Conservation (phyloP, 2,113 vertebrate species). For the Otolemur garnettii region DNA sequence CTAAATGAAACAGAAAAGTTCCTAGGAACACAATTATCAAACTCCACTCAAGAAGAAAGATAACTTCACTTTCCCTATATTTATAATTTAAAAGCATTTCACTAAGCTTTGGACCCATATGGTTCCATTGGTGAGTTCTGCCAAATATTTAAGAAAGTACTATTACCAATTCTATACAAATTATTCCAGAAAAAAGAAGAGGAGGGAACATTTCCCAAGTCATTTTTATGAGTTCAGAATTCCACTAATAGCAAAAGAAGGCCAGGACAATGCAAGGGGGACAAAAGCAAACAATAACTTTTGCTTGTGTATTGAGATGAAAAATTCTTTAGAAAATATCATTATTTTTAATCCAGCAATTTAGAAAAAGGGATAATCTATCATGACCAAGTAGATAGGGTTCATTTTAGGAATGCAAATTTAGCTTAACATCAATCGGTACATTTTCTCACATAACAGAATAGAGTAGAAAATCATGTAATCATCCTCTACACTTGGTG, state of each 20-base stretch:
- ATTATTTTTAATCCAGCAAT: neutral
- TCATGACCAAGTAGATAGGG: neutral
- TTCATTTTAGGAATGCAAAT: neutral
- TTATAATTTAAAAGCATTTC: neutral
- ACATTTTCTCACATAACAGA: neutral
- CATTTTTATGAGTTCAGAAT: neutral
- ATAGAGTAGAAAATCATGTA: neutral
- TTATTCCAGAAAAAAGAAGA: neutral
- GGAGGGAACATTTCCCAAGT: neutral
- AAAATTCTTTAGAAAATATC: neutral
- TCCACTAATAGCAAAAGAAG: neutral
- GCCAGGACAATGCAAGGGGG: neutral
- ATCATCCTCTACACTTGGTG: neutral
- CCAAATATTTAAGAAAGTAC: neutral
- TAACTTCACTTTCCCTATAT: neutral
- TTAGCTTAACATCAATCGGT: neutral
- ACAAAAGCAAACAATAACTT: neutral
- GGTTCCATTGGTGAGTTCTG: neutral
- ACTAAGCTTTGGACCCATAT: neutral
- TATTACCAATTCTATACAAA: neutral
- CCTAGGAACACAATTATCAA: neutral
- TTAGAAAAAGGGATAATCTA: neutral
- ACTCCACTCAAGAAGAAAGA: neutral
- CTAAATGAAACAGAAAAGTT: neutral
- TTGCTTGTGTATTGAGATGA: neutral